Evolutionary conservation across 2,113 vertebrate species (phyloP), one percentile per base, ranked within the genome.

Genomic region (Helogale parvula): DNA sequence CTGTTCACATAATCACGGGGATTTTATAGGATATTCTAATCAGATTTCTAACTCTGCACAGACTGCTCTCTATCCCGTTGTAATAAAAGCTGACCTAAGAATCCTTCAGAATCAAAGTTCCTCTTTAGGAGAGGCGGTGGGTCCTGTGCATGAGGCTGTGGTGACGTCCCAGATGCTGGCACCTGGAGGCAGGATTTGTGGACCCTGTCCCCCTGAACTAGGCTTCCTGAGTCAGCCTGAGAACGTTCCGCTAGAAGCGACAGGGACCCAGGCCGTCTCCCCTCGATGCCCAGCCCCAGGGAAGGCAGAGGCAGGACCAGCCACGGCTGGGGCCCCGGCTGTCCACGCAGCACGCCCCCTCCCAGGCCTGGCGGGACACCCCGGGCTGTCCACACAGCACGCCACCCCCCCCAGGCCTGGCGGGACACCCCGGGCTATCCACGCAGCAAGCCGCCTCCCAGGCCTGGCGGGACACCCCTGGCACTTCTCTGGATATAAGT

Each of bases 191-290:
- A 38, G 16, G 63, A 14, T 69, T 17, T 7, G 0, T 19, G 72
- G 16, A 17, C 11, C 9, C 5, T 4, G 13, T 3, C 4, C 8
- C 0, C 21, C 10, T 0, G 5, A 31, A 3, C 0, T 1, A 7
- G 33, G 4, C 1, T 25, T 66, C 93, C 19, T 1, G 31, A 65
- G 31, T 76, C 82, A 38, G 19, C 14, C 27, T 13, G 14, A 11
- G 38, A 27, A 9, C 27, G 8, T 60, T 31, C 86, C 38, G 16
- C 16, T 23, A 1, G 38, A 85, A 45, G 9, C 6, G 0, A 7
- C 11, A 23, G 21, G 9, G 27, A 12, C 0, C 17, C 50, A 3
- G 11, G 25, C 76, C 7, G 10, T 11, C 2, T n/a, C n/a, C 17
- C 16, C 4, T 13, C 41, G n/a, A 47, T 21, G 54, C 17, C 13